A percentile compares a stretch with the other conserved stretches of the same genome.
These are phyloP conservation scores for Silurus aristotelis DNA, from an alignment of 2,797 vertebrate species.

Conservation along the genomic window DNA sequence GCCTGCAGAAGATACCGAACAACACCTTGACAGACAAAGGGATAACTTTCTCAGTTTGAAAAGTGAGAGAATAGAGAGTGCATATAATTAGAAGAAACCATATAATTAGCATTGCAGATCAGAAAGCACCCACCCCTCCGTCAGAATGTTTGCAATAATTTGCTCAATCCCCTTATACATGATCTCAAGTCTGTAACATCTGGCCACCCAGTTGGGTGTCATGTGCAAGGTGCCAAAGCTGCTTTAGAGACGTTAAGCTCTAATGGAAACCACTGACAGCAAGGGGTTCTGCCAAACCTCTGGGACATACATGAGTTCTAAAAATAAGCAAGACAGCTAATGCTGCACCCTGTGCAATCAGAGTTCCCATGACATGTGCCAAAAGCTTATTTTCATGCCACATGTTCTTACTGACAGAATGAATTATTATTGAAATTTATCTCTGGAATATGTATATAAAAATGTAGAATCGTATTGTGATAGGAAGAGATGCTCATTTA, in stretches of 20 bases:
- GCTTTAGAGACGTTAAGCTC: conserved; percentile 45
- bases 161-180: conserved; percentile 50
- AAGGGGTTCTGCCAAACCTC: conserved; percentile 59
- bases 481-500: conserved; percentile 44
- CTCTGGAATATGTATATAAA: conserved; percentile 1
- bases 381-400: conserved; percentile 59
- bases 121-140: conserved; percentile 30
- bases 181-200: conserved; percentile 51
- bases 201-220: conserved; percentile 45
- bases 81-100: conserved; percentile 31
- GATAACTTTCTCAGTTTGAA: neutral
- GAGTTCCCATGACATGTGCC: conserved; percentile 56
- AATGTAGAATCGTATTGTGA: conserved; percentile 50
- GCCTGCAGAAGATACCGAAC: conserved; percentile 67
- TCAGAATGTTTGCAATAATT: conserved; percentile 57
- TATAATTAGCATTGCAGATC: conserved; percentile 50
- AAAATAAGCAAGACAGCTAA: conserved; percentile 66
- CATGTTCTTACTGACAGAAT: conserved; percentile 39
- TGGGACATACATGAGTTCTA: conserved; percentile 52
- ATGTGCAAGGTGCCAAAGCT: conserved; percentile 49
- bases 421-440: neutral
- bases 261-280: conserved; percentile 68
- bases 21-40: conserved; percentile 59
- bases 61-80: neutral
- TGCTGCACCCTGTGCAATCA: conserved; percentile 43